Conservation (phyloP, 92 coral and sea anemone genomes). For the Parazoanthus swiftii region DNA sequence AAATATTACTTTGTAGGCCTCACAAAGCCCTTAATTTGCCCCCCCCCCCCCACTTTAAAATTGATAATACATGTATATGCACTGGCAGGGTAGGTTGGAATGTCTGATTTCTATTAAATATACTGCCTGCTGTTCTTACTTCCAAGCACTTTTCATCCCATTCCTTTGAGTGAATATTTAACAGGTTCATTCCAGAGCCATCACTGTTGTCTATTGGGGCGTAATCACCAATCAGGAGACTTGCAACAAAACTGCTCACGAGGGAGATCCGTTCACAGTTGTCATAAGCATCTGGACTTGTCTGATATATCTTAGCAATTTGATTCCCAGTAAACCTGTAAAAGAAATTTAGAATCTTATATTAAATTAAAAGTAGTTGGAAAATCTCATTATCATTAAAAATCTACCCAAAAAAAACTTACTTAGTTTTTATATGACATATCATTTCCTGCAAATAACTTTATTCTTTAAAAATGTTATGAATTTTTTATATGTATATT, state of each 20-base stretch:
- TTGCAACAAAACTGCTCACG: slow-evolving; percentile 91
- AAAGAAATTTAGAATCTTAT: neutral
- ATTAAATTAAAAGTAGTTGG: neutral
- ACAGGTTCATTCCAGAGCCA: slow-evolving; percentile 98
- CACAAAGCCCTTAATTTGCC: too few relatives aligned
- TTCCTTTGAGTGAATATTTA: slow-evolving; percentile 81
- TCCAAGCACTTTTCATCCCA: slow-evolving; percentile 85
- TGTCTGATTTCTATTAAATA: neutral
- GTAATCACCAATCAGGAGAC: slow-evolving; percentile 86
- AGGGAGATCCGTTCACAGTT: slow-evolving; percentile 88
- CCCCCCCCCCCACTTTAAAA: too few relatives aligned
- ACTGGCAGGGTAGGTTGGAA: neutral
- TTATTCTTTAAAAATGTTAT: too few relatives aligned
- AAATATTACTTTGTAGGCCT: too few relatives aligned
- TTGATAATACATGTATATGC: too few relatives aligned
- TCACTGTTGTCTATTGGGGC: slow-evolving; percentile 97
- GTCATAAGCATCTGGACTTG: slow-evolving; percentile 65
- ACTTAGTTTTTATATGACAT: too few relatives aligned
- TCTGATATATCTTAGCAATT: slow-evolving; percentile 83
- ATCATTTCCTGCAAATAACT: too few relatives aligned
- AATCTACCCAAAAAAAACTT: too few relatives aligned
- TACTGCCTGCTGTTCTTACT: slow-evolving; percentile 48
- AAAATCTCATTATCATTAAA: neutral
- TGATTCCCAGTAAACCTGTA: slow-evolving; percentile 93
- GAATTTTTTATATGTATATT: too few relatives aligned